A percentile compares a stretch with the other conserved stretches of the same genome.
phyloP scores from a whole-genome alignment of 2,797 vertebrate genomes.

The Labeo calbasu region DNA sequence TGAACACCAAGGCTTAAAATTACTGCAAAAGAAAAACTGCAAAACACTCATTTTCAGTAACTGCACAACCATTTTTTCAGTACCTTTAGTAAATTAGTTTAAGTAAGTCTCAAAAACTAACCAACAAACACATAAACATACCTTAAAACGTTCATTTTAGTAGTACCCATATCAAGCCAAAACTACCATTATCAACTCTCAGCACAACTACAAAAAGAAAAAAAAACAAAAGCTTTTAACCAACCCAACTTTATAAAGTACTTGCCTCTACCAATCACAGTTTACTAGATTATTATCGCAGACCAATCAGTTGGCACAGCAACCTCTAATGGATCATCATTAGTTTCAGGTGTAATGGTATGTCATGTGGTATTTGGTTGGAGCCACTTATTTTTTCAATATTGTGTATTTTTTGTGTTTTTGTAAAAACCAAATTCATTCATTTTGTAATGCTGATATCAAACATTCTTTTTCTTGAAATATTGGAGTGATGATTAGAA shows the following conservation, averaged over 20 bases:
- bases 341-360: neutral
- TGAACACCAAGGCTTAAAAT: neutral
- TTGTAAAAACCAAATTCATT: neutral
- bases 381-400: neutral
- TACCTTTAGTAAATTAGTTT: neutral
- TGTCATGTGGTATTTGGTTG: neutral
- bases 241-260: neutral
- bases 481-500: neutral
- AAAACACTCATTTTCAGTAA: neutral
- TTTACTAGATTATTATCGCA: neutral
- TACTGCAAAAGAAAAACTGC: neutral
- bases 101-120: neutral
- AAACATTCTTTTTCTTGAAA: neutral
- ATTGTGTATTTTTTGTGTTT: neutral
- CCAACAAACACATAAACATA: neutral
- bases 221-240: neutral
- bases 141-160: neutral
- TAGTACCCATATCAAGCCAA: neutral
- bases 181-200: neutral
- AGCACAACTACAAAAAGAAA: neutral
- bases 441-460: neutral
- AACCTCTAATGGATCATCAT: neutral
- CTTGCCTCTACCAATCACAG: neutral
- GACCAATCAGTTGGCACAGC: constrained; percentile 5
- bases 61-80: neutral